Evolutionary conservation across 2,888 invertebrate genomes (phyloP).

Genomic region (Petrolisthes cinctipes): DNA sequence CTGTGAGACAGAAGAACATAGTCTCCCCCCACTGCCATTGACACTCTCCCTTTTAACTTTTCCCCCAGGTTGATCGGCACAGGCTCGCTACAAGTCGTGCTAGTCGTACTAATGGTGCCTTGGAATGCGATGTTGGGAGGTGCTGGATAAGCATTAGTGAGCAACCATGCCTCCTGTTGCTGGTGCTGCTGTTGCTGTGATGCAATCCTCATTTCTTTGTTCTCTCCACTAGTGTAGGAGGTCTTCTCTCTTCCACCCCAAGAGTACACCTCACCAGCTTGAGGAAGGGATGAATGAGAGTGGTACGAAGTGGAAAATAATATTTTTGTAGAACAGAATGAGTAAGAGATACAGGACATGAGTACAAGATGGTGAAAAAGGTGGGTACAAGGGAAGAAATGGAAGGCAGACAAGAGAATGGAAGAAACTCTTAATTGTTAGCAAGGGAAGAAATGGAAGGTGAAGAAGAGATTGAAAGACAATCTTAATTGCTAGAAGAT

Average conservation of each 20-base stretch:
- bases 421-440: no score
- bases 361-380: no score
- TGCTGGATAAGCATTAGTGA: neutral
- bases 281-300: neutral
- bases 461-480: no score
- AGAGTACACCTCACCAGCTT: neutral
- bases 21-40: conserved; percentile 21
- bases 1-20: conserved; percentile 15
- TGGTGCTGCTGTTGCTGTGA: no score
- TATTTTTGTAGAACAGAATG: no score
- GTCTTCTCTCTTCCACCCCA: neutral
- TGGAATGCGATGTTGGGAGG: neutral
- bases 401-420: no score
- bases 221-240: neutral
- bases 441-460: no score
- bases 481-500: no score
- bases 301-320: no score
- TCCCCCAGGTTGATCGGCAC: conserved; percentile 6
- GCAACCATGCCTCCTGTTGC: no score
- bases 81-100: neutral
- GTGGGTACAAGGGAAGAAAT: no score
- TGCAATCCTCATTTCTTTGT: neutral
- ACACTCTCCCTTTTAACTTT: conserved; percentile 16
- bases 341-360: no score
- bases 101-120: neutral